These are phyloP conservation scores for Nowickia ferox DNA, from an alignment of 2,888 invertebrate genomes.

Conservation along the genomic window DNA sequence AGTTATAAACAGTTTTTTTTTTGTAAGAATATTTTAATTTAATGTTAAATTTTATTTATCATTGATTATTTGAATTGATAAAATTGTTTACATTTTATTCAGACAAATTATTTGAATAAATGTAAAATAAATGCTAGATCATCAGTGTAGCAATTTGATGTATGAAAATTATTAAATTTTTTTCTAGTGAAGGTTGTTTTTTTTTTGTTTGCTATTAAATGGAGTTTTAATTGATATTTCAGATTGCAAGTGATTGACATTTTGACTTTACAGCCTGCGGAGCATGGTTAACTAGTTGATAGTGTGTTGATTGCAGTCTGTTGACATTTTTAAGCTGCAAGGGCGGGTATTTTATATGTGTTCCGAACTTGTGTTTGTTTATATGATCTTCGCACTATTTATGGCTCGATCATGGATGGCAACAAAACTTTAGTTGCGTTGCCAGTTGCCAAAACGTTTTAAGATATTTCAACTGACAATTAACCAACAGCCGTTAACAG, in stretches of 20 bases:
- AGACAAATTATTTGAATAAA: constrained; percentile 49
- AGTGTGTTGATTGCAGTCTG: background rate
- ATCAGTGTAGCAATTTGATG: constrained; percentile 11
- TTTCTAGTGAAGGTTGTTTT: constrained; percentile 17
- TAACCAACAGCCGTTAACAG: too few species aligned
- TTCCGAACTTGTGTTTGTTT: too few species aligned
- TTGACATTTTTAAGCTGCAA: background rate
- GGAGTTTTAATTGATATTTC: constrained; percentile 41
- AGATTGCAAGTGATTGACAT: constrained; percentile 37
- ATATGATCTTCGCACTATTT: too few species aligned
- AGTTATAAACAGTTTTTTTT: background rate
- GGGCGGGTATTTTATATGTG: too few species aligned
- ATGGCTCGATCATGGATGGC: too few species aligned
- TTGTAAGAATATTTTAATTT: constrained; percentile 2
- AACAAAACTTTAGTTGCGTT: too few species aligned
- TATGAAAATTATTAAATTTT: constrained; percentile 5
- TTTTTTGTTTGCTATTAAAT: background rate
- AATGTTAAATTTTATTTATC: constrained; percentile 36
- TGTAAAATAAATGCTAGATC: constrained; percentile 23
- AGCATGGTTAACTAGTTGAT: background rate
- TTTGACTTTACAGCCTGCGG: background rate
- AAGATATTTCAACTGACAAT: too few species aligned
- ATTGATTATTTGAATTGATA: constrained; percentile 53
- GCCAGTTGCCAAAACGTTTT: too few species aligned
- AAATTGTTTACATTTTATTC: constrained; percentile 32